Percentiles rank a stretch among this genome's conserved stretches.
Evolutionary conservation across 23 tunicate genomes (phyloP).

Genomic region (Styela clava): DNA sequence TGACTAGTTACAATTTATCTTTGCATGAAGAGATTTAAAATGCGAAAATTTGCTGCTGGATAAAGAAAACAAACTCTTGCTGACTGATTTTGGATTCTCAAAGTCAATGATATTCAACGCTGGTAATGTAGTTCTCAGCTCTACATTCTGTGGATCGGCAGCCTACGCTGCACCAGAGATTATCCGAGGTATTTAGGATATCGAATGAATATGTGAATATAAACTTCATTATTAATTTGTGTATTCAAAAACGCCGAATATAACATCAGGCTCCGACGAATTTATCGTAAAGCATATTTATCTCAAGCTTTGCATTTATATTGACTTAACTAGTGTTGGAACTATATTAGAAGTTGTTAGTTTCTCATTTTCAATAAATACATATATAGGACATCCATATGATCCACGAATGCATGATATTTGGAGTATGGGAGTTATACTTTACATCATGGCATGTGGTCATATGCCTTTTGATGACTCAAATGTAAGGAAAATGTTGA

Average conservation of each 20-base stretch:
- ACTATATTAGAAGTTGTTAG: no score
- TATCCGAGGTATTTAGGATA: constrained; percentile 53
- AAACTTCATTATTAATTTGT: no score
- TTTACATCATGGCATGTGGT: constrained; percentile 94
- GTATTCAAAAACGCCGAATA: no score
- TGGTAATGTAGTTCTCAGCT: constrained; percentile 43
- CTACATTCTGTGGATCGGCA: constrained; percentile 91
- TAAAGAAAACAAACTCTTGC: constrained; percentile 60
- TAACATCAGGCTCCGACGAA: no score
- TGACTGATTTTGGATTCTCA: constrained; percentile 95
- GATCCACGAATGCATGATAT: constrained; percentile 97
- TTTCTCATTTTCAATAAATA: no score
- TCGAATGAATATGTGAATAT: no score
- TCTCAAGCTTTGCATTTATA: no score
- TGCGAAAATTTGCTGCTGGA: constrained; percentile 90
- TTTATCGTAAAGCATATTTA: neutral
- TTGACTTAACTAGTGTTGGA: no score
- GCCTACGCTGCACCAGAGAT: constrained; percentile 99
- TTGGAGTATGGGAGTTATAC: constrained; percentile 93
- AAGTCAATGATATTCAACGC: constrained; percentile 67
- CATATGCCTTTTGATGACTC: constrained; percentile 99
- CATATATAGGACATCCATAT: constrained; percentile 86
- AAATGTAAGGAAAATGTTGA: constrained; percentile 93
- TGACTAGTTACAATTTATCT: neutral
- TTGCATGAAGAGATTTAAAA: constrained; percentile 69